These are phyloP conservation scores for Otus sunia DNA, from an alignment of 2,113 vertebrate genomes.

Conservation along the genomic window DNA sequence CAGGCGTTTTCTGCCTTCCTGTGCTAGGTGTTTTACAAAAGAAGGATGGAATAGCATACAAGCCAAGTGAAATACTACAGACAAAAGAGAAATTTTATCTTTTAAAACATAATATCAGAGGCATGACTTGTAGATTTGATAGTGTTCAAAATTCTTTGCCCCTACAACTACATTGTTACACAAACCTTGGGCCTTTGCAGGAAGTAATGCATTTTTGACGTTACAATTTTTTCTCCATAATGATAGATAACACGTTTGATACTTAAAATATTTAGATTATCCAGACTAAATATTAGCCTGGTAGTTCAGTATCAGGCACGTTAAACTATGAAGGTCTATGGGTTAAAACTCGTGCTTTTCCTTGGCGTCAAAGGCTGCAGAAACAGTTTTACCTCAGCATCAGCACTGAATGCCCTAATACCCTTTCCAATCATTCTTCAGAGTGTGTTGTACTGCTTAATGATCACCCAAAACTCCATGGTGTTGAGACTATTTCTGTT, in stretches of 20 bases:
- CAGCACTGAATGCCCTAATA: not conserved
- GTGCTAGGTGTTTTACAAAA: not conserved
- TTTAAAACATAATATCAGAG: not conserved
- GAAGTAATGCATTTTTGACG: not conserved
- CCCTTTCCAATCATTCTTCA: not conserved
- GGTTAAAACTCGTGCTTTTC: not conserved
- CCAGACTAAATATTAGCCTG: not conserved
- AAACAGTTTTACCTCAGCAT: not conserved
- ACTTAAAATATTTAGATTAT: not conserved
- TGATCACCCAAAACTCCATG: not conserved
- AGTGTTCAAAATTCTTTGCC: not conserved
- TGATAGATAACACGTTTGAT: not conserved
- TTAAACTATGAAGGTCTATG: not conserved
- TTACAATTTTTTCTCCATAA: not conserved
- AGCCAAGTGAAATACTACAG: not conserved
- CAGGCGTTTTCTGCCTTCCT: not conserved
- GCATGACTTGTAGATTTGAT: not conserved
- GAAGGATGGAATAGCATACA: not conserved
- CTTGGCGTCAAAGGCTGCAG: not conserved
- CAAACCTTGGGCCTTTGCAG: not conserved
- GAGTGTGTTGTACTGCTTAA: not conserved
- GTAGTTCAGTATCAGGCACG: not conserved
- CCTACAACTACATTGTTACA: not conserved
- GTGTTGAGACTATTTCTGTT: not conserved
- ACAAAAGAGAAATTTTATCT: not conserved